phyloP scores from a whole-genome alignment of 2,888 invertebrate species.

The Troides oblongomaculatus region DNA sequence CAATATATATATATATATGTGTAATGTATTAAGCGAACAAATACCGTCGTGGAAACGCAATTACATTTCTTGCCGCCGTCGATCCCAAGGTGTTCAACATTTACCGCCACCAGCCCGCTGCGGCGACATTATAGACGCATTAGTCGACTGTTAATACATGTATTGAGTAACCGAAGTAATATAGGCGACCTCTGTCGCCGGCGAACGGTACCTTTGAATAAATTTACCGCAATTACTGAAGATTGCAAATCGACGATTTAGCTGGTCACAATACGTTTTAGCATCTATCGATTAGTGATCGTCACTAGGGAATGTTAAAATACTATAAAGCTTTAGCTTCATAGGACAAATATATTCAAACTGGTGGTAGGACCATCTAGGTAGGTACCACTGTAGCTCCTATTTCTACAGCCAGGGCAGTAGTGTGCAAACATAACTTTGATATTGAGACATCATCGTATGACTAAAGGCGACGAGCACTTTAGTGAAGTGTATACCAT shows the following conservation, averaged over 20 bases:
- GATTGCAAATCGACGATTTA: neutral
- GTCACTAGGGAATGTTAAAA: neutral
- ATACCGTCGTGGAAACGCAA: slow-evolving; percentile 34
- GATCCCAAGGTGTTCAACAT: slow-evolving; percentile 53
- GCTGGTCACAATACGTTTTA: neutral
- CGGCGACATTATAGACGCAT: slow-evolving; percentile 49
- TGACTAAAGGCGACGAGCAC: too few species aligned
- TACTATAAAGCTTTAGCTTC: neutral
- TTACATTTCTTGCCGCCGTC: slow-evolving; percentile 40
- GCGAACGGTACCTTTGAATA: slow-evolving; percentile 17
- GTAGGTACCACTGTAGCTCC: too few species aligned
- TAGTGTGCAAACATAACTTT: too few species aligned
- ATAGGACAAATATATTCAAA: too few species aligned
- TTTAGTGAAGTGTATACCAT: too few species aligned
- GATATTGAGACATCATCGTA: too few species aligned
- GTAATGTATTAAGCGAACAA: slow-evolving; percentile 20
- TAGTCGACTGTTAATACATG: slow-evolving; percentile 39
- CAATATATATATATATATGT: neutral
- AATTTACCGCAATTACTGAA: slow-evolving; percentile 15
- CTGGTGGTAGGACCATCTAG: too few species aligned
- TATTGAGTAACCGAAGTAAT: slow-evolving; percentile 26
- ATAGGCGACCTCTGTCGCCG: slow-evolving; percentile 21
- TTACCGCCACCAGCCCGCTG: slow-evolving; percentile 44
- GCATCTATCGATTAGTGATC: neutral
- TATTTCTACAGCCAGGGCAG: too few species aligned